phyloP scores from a whole-genome alignment of 2,113 vertebrate species.

The Oreotragus oreotragus region DNA sequence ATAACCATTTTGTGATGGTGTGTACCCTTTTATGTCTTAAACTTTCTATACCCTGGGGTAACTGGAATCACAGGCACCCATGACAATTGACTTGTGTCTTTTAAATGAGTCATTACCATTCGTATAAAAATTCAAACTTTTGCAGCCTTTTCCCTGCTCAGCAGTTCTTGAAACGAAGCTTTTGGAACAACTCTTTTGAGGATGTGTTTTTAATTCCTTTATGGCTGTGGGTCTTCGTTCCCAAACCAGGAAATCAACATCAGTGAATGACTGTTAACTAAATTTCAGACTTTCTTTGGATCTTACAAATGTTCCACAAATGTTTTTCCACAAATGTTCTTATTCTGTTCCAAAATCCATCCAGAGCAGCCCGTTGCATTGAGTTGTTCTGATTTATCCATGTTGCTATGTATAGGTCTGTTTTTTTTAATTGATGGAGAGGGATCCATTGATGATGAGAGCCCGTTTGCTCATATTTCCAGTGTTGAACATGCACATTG shows the following conservation, averaged over 20 bases:
- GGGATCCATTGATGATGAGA: background rate
- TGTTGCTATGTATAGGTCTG: accelerated
- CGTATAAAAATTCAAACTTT: background rate
- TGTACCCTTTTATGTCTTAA: background rate
- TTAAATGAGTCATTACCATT: background rate
- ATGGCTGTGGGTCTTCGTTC: background rate
- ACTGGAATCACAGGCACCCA: background rate
- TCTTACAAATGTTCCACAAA: background rate
- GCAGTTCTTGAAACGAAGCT: background rate
- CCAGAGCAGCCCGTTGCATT: accelerated
- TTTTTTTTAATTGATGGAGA: background rate
- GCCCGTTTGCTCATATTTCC: background rate
- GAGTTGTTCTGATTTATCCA: background rate
- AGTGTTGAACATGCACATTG: accelerated
- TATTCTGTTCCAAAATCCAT: background rate
- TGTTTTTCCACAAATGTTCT: background rate
- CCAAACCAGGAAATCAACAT: background rate
- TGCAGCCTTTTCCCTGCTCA: background rate
- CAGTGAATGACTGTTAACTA: background rate
- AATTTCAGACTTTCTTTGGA: background rate
- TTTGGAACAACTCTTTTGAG: background rate
- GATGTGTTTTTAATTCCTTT: background rate
- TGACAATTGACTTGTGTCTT: background rate
- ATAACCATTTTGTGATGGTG: background rate
- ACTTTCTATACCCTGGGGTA: background rate